These are phyloP conservation scores for Horisme vitalbata DNA, from an alignment of 2,888 invertebrate species.

Conservation along the genomic window DNA sequence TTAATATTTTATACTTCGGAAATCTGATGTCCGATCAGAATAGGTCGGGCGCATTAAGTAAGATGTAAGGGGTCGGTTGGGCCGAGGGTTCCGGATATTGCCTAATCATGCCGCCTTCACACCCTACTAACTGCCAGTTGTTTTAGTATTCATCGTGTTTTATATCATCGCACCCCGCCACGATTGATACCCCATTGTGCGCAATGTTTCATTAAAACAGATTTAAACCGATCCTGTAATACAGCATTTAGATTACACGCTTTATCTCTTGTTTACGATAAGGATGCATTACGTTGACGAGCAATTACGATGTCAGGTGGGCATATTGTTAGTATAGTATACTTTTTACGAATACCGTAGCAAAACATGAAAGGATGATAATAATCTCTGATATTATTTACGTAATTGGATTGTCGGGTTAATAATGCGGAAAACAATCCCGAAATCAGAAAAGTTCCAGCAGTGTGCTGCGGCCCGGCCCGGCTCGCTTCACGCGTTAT, in stretches of 20 bases:
- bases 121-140: conserved; percentile 79
- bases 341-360: conserved; percentile 21
- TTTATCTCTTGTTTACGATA: conserved; percentile 26
- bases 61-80: conserved; percentile 72
- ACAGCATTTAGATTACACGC: conserved; percentile 6
- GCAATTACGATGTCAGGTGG: conserved; percentile 29
- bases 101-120: conserved; percentile 79
- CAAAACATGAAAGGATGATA: conserved; percentile 26
- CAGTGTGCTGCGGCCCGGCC: conserved; percentile 50
- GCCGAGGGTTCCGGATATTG: conserved; percentile 74
- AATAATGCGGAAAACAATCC: conserved; percentile 81
- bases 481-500: conserved; percentile 71
- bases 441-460: conserved; percentile 70
- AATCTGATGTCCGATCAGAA: conserved; percentile 72
- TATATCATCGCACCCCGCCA: conserved; percentile 46
- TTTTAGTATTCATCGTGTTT: conserved; percentile 78
- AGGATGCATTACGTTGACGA: conserved; percentile 14
- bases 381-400: conserved; percentile 61
- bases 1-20: conserved; percentile 58
- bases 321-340: conserved; percentile 23
- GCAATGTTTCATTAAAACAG: conserved; percentile 56
- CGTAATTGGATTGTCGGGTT: conserved; percentile 78
- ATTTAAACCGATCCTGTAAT: conserved; percentile 32
- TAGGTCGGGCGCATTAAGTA: conserved; percentile 69
- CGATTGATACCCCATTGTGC: conserved; percentile 70